Percentiles rank a stretch among this genome's conserved stretches.
Evolutionary conservation across 1,140 invertebrate species (phyloP).

Genomic region (Drosophila santomea): DNA sequence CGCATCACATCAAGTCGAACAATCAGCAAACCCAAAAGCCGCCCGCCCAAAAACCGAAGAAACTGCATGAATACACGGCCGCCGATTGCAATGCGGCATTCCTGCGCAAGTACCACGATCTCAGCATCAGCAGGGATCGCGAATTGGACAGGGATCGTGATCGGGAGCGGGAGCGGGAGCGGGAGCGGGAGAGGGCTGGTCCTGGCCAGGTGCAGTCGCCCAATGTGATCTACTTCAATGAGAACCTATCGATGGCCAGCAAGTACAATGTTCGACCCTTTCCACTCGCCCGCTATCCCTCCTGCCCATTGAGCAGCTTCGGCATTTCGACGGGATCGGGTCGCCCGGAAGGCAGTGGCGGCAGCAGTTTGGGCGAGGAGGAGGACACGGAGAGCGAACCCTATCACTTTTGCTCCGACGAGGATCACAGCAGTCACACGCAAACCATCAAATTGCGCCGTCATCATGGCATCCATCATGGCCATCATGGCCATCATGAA

Average conservation of each 20-base stretch:
- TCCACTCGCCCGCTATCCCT: constrained; percentile 66
- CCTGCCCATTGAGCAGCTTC: constrained; percentile 70
- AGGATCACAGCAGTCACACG: constrained; percentile 70
- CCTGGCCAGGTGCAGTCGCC: constrained; percentile 9
- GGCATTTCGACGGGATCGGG: constrained; percentile 12
- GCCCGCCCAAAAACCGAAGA: constrained; percentile 62
- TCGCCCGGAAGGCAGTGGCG: constrained; percentile 33
- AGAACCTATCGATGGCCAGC: constrained; percentile 83
- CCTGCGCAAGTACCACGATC: constrained; percentile 73
- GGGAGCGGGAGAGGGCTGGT: constrained; percentile 12
- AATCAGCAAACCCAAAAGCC: constrained; percentile 24
- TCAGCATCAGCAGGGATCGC: constrained; percentile 47
- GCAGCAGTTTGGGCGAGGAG: constrained; percentile 63
- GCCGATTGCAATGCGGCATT: constrained; percentile 76
- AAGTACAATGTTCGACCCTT: constrained; percentile 69
- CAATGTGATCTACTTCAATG: constrained; percentile 82
- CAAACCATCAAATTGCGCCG: constrained; percentile 47
- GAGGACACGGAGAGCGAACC: constrained; percentile 63
- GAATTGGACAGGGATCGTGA: constrained; percentile 30
- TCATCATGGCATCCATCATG: constrained; percentile 10
- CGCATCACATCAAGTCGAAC: constrained; percentile 7
- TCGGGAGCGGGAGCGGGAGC: constrained; percentile 29
- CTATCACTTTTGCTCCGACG: constrained; percentile 75
- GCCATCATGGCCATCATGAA: constrained; percentile 4
- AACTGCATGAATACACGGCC: constrained; percentile 74